phyloP scores from a whole-genome alignment of 2,888 invertebrate genomes.

The Hermodice carunculata region DNA sequence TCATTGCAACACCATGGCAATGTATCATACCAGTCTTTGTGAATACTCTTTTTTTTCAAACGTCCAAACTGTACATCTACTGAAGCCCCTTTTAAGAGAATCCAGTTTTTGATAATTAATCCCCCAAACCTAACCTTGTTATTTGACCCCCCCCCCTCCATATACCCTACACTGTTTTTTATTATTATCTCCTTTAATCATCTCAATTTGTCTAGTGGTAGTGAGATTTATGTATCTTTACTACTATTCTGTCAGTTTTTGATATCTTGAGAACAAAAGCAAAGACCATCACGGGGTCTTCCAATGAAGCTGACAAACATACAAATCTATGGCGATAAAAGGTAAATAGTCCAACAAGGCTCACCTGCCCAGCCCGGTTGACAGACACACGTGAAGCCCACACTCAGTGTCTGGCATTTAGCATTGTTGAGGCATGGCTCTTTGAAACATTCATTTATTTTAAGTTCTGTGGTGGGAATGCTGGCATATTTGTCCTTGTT shows the following conservation, averaged over 20 bases:
- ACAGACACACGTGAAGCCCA: slow-evolving; percentile 82
- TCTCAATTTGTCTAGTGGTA: too few relatives aligned
- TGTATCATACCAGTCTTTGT: too few relatives aligned
- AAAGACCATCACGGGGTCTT: neutral
- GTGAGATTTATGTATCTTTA: neutral
- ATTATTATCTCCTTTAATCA: too few relatives aligned
- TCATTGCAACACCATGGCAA: too few relatives aligned
- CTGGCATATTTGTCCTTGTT: slow-evolving; percentile 3
- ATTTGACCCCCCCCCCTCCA: too few relatives aligned
- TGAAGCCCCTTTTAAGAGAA: too few relatives aligned
- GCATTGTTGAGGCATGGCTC: slow-evolving; percentile 72
- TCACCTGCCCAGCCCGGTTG: slow-evolving; percentile 85
- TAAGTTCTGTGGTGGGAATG: slow-evolving; percentile 37
- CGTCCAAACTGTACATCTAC: too few relatives aligned
- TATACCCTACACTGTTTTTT: too few relatives aligned
- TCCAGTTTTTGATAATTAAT: too few relatives aligned
- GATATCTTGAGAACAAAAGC: neutral
- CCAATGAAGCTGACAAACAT: neutral
- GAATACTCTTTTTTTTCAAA: too few relatives aligned
- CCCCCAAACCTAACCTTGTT: too few relatives aligned
- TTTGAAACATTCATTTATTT: slow-evolving; percentile 72
- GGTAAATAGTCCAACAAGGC: neutral
- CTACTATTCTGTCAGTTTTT: neutral
- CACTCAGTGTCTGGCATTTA: slow-evolving; percentile 65
- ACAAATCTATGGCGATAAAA: neutral